phyloP scores from a whole-genome alignment of 2,888 invertebrate species.

The Eledona agricola region DNA sequence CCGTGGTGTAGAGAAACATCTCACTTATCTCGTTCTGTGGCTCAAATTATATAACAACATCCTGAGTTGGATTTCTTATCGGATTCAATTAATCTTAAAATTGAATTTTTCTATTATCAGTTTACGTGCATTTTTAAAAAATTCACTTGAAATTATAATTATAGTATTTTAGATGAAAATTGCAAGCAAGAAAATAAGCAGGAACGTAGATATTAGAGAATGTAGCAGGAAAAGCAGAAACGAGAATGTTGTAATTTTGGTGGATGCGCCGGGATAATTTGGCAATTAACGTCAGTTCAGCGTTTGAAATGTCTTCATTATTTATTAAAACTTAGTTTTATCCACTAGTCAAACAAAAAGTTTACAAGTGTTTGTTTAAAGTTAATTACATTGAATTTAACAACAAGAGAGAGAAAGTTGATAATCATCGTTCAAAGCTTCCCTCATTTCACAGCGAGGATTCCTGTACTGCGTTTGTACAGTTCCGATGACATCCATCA shows the following conservation, averaged over 20 bases:
- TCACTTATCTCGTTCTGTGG: constrained; percentile 40
- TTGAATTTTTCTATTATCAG: constrained; percentile 39
- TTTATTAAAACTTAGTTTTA: too few relatives aligned
- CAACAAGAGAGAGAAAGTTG: constrained; percentile 24
- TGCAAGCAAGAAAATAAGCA: constrained; percentile 2
- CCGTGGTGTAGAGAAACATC: constrained; percentile 38
- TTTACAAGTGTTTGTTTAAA: too few relatives aligned
- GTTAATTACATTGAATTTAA: constrained; percentile 11
- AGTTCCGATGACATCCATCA: constrained; percentile 26
- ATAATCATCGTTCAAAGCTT: constrained; percentile 20
- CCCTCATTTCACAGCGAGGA: constrained; percentile 8
- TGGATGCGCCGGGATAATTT: constrained; percentile 15
- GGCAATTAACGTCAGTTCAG: not conserved
- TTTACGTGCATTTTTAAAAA: too few relatives aligned
- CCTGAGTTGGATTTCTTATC: constrained; percentile 39
- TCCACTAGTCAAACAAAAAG: too few relatives aligned
- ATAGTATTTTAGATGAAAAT: too few relatives aligned
- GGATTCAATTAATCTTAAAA: constrained; percentile 45
- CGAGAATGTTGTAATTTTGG: constrained; percentile 5
- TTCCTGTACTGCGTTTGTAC: constrained; percentile 13
- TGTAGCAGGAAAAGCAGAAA: not conserved
- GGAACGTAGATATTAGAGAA: too few relatives aligned
- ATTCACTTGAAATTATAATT: too few relatives aligned
- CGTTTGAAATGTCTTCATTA: too few relatives aligned
- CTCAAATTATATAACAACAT: constrained; percentile 45